These are phyloP conservation scores for Oncorhynchus tshawytscha DNA, from an alignment of 2,113 vertebrate genomes.

Conservation along the genomic window DNA sequence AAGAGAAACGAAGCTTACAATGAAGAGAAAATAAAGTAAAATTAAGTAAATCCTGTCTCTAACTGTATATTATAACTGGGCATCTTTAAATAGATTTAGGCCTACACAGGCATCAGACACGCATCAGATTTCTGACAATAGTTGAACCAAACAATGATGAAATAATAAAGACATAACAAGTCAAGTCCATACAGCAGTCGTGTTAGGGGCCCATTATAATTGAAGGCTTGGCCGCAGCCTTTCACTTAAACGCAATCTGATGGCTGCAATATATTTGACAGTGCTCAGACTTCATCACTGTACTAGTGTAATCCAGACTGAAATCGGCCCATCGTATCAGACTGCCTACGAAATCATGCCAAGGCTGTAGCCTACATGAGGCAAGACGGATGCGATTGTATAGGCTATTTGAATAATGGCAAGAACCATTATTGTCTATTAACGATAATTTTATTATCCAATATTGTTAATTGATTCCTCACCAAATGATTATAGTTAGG, in stretches of 20 bases:
- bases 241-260: constrained; percentile 8
- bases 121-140: not conserved
- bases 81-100: constrained; percentile 5
- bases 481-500: not conserved
- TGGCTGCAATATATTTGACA: constrained; percentile 21
- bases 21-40: constrained; percentile 31
- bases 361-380: not conserved
- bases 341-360: not conserved
- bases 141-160: constrained; percentile 14
- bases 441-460: not conserved
- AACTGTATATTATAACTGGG: constrained; percentile 9
- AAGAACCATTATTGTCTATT: not conserved
- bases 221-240: constrained; percentile 13
- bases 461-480: not conserved
- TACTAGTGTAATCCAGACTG: constrained; percentile 5
- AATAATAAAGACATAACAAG: constrained; percentile 30
- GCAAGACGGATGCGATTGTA: not conserved
- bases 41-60: constrained; percentile 22
- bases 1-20: constrained; percentile 31
- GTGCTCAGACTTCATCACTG: not conserved
- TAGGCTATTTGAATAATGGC: not conserved
- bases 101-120: not conserved
- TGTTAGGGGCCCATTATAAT: not conserved
- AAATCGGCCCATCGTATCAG: not conserved
- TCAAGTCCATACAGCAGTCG: constrained; percentile 9